These are phyloP conservation scores for Boloria selene DNA, from an alignment of 2,888 invertebrate genomes.

Conservation along the genomic window DNA sequence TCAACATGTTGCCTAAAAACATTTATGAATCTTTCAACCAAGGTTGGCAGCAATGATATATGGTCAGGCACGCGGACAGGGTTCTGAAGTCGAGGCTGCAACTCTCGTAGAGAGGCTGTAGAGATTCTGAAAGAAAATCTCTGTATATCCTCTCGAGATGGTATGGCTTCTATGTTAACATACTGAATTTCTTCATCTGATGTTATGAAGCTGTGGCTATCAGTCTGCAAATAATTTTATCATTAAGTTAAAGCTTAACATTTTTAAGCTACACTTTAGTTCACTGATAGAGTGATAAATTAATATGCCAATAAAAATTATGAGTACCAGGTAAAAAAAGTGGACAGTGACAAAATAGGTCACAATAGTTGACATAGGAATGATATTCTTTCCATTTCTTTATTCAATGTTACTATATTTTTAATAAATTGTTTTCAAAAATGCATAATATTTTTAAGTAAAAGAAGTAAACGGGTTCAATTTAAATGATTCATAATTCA, in stretches of 20 bases:
- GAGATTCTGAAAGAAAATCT: slow-evolving; percentile 89
- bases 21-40: slow-evolving; percentile 92
- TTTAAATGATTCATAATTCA: no score
- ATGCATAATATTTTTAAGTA: no score
- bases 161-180: slow-evolving; percentile 89
- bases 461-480: no score
- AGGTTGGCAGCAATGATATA: slow-evolving; percentile 83
- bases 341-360: no score
- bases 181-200: slow-evolving; percentile 88
- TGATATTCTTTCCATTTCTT: no score
- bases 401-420: no score
- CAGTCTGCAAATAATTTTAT: slow-evolving; percentile 73
- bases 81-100: slow-evolving; percentile 70
- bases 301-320: no score
- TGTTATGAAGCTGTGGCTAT: slow-evolving; percentile 86
- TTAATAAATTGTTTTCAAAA: no score
- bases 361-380: no score
- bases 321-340: no score
- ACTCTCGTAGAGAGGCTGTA: slow-evolving; percentile 88
- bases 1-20: slow-evolving; percentile 90
- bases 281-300: no score
- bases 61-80: slow-evolving; percentile 66
- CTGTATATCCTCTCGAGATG: slow-evolving; percentile 81
- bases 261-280: no score
- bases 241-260: background rate